Conservation (phyloP, 2,797 vertebrate genomes). For the Lepus townsendii region DNA sequence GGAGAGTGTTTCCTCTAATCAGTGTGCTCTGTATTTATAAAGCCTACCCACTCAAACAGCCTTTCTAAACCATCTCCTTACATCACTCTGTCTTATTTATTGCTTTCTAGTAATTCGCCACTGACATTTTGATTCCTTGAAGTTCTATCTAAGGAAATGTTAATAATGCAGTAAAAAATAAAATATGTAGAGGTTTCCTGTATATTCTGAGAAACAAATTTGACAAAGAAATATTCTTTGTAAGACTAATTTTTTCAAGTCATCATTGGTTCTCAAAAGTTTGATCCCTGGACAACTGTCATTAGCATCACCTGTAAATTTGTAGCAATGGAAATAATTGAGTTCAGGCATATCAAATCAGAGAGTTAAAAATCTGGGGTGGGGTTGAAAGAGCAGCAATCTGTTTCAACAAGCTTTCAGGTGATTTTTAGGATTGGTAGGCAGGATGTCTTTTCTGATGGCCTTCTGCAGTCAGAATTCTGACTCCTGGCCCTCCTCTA, state of each 20-base stretch:
- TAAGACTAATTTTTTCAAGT: conserved; percentile 13
- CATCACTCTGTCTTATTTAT: background rate
- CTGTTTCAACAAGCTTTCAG: background rate
- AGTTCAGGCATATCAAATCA: background rate
- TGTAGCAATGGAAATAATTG: background rate
- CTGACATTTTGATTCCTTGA: background rate
- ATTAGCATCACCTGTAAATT: background rate
- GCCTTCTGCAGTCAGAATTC: no score
- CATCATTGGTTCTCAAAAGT: background rate
- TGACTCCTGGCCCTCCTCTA: no score
- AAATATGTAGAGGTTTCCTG: background rate
- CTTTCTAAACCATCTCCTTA: background rate
- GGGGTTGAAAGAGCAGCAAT: no score
- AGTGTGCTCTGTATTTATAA: background rate
- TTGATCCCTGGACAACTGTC: background rate
- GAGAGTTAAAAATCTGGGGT: background rate
- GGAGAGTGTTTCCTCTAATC: background rate
- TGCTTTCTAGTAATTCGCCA: background rate
- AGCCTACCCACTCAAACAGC: background rate
- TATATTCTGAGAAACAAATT: background rate
- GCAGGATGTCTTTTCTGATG: no score
- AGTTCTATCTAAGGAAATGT: background rate
- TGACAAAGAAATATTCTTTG: background rate
- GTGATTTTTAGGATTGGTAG: background rate
- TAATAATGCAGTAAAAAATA: conserved; percentile 36